Evolutionary conservation across 2,113 vertebrate species (phyloP).

Genomic region (Alosa alosa): DNA sequence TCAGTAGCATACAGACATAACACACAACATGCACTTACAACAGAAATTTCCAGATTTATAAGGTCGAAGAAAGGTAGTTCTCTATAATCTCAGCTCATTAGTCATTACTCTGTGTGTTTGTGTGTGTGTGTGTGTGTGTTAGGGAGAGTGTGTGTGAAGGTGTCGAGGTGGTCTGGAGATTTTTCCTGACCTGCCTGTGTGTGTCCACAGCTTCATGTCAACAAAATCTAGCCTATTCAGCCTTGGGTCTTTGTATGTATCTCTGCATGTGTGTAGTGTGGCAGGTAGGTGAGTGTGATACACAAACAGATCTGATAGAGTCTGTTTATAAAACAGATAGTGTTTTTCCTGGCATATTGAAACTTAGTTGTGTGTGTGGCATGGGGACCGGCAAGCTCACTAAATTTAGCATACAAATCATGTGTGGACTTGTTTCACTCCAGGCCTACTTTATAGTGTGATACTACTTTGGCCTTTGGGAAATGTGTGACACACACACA

Average conservation of each 20-base stretch:
- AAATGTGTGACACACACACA: slow-evolving; percentile 4
- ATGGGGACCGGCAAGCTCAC: neutral
- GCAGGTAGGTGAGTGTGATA: neutral
- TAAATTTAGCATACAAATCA: neutral
- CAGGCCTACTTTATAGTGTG: neutral
- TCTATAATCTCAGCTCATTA: too few species aligned
- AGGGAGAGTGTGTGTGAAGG: too few species aligned
- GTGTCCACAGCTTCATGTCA: neutral
- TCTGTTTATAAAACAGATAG: too few species aligned
- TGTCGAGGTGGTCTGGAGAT: neutral
- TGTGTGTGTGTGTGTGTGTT: too few species aligned
- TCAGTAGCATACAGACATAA: too few species aligned
- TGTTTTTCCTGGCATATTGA: too few species aligned
- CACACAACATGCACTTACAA: too few species aligned
- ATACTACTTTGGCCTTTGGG: neutral
- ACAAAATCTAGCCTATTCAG: neutral
- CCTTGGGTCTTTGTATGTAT: neutral
- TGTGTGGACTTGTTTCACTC: slow-evolving; percentile 5
- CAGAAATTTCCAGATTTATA: too few species aligned
- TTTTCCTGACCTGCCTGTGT: neutral
- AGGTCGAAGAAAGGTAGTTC: too few species aligned
- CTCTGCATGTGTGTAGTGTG: neutral
- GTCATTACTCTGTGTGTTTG: too few species aligned
- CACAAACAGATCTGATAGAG: too few species aligned
- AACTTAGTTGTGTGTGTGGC: too few species aligned